phyloP scores from a whole-genome alignment of 2,888 invertebrate genomes.

The Achlya flavicornis region DNA sequence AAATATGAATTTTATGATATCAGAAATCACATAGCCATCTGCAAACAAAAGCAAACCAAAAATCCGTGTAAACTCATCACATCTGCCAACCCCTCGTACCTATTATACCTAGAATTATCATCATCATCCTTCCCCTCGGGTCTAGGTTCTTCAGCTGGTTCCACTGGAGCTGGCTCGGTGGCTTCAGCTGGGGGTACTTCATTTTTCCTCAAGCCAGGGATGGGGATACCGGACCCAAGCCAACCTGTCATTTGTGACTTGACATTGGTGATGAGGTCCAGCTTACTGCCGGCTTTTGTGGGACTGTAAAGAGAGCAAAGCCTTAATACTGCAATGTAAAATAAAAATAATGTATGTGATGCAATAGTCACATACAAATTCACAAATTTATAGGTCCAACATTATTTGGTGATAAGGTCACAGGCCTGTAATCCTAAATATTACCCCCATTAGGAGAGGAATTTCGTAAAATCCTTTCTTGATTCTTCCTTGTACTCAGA shows the following conservation, averaged over 20 bases:
- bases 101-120: constrained; percentile 93
- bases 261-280: constrained; percentile 93
- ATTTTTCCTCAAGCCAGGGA: constrained; percentile 89
- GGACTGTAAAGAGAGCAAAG: constrained; percentile 79
- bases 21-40: constrained; percentile 29
- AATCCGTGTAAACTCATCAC: constrained; percentile 71
- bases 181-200: constrained; percentile 81
- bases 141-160: constrained; percentile 71
- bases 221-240: constrained; percentile 90
- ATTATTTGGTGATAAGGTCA: too few species aligned
- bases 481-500: too few species aligned
- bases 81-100: constrained; percentile 86
- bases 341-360: too few species aligned
- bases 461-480: too few species aligned
- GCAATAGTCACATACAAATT: too few species aligned
- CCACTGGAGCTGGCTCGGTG: constrained; percentile 68
- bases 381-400: too few species aligned
- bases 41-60: constrained; percentile 38
- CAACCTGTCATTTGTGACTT: constrained; percentile 94
- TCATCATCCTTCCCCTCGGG: constrained; percentile 89
- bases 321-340: background rate
- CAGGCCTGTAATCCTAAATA: too few species aligned
- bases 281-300: constrained; percentile 87
- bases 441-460: too few species aligned
- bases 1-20: background rate